phyloP scores from a whole-genome alignment of 2,888 invertebrate genomes.

The Sphecodes monilicornis region DNA sequence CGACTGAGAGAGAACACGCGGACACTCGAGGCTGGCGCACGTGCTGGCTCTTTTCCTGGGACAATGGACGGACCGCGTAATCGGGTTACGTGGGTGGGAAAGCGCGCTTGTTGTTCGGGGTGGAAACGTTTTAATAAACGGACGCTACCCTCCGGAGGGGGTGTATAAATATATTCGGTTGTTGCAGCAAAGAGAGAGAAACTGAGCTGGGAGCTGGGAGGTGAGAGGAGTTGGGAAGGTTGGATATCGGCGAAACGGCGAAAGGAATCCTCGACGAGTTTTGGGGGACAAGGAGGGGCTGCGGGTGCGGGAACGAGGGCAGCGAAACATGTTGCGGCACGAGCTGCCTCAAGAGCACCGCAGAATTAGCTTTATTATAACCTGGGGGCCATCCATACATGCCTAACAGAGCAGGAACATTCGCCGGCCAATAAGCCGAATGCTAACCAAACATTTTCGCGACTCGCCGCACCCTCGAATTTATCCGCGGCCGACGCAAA shows the following conservation, averaged over 20 bases:
- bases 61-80: constrained; percentile 34
- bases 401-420: constrained; percentile 80
- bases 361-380: constrained; percentile 84
- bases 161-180: constrained; percentile 78
- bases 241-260: constrained; percentile 66
- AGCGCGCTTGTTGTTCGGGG: constrained; percentile 55
- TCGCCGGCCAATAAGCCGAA: constrained; percentile 79
- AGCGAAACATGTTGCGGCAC: constrained; percentile 83
- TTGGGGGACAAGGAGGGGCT: neutral
- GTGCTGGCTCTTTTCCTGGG: constrained; percentile 46
- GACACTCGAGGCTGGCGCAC: constrained; percentile 56
- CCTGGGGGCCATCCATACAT: constrained; percentile 82
- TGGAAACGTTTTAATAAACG: constrained; percentile 81
- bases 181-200: constrained; percentile 42
- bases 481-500: constrained; percentile 65
- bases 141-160: constrained; percentile 73
- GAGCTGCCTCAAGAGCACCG: constrained; percentile 82
- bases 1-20: constrained; percentile 5
- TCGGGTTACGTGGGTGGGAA: neutral
- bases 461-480: constrained; percentile 77
- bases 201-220: constrained; percentile 29
- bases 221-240: constrained; percentile 33
- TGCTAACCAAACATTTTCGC: constrained; percentile 81
- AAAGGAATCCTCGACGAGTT: constrained; percentile 50
- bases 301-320: constrained; percentile 71